Conservation (phyloP, 2,888 invertebrate species). For the Xestia xanthographa region DNA sequence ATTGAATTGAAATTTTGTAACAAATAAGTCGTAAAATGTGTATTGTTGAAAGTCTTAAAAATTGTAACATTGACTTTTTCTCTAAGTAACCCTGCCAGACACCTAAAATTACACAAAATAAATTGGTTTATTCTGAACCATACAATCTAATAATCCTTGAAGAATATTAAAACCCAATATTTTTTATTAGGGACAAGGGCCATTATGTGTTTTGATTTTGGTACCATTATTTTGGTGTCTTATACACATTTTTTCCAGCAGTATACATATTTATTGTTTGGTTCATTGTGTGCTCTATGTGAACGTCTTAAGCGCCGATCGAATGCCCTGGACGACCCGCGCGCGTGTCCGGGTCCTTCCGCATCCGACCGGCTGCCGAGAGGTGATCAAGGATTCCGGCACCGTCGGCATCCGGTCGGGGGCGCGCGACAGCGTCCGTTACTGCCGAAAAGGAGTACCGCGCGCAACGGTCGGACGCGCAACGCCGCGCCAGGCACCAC, state of each 20-base stretch:
- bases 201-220: conserved; percentile 15
- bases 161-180: not conserved
- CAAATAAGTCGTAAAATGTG: not conserved
- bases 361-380: conserved; percentile 52
- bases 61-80: not conserved
- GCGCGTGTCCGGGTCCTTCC: conserved; percentile 1
- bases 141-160: not conserved
- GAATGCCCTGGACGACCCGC: conserved; percentile 19
- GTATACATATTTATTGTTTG: conserved; percentile 1
- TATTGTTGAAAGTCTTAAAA: not conserved
- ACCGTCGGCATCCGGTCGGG: conserved; percentile 50
- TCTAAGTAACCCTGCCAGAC: not conserved
- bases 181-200: not conserved
- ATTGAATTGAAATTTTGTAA: not conserved
- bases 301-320: conserved; percentile 28
- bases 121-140: conserved; percentile 8
- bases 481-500: conserved; percentile 17
- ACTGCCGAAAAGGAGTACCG: conserved; percentile 18
- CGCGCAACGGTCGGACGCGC: not conserved
- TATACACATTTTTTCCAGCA: not conserved
- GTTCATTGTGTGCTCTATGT: conserved; percentile 42
- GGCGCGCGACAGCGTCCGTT: conserved; percentile 9
- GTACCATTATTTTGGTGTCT: conserved; percentile 24
- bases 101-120: not conserved
- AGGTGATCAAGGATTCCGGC: conserved; percentile 10